These are phyloP conservation scores for Helogale parvula DNA, from an alignment of 2,113 vertebrate species.

Conservation along the genomic window DNA sequence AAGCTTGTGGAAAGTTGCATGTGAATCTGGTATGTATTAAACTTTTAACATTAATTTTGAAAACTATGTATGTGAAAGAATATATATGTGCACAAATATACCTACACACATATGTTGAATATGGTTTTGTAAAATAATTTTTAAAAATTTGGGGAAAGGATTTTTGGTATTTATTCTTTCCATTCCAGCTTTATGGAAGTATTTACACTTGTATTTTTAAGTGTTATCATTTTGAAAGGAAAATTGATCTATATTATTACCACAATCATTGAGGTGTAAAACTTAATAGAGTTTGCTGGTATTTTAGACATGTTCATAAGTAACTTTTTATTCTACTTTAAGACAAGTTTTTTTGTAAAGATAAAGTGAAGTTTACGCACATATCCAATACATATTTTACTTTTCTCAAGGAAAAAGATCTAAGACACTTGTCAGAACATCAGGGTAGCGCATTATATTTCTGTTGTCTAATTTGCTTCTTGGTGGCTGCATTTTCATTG, in stretches of 20 bases:
- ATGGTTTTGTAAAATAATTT: not conserved
- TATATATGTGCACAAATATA: not conserved
- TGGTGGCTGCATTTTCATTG: not conserved
- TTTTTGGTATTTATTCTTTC: not conserved
- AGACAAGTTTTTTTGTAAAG: not conserved
- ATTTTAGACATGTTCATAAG: not conserved
- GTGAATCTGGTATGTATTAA: not conserved
- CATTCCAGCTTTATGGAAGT: not conserved
- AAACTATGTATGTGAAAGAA: not conserved
- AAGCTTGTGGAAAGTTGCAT: not conserved
- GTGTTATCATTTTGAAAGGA: not conserved
- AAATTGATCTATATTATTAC: not conserved
- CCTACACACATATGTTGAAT: not conserved
- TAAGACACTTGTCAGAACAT: not conserved
- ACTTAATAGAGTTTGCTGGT: not conserved
- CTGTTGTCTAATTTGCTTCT: not conserved
- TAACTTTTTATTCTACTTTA: not conserved
- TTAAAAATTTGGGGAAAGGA: not conserved
- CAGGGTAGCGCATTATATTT: not conserved
- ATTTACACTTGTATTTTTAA: not conserved
- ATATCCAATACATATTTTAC: not conserved
- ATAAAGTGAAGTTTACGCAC: not conserved
- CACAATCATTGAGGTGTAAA: not conserved
- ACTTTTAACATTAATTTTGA: constrained; percentile 38
- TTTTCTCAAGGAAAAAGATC: constrained; percentile 33